Evolutionary conservation across 2,113 vertebrate species (phyloP).

Genomic region (Gorsachius goisagi): DNA sequence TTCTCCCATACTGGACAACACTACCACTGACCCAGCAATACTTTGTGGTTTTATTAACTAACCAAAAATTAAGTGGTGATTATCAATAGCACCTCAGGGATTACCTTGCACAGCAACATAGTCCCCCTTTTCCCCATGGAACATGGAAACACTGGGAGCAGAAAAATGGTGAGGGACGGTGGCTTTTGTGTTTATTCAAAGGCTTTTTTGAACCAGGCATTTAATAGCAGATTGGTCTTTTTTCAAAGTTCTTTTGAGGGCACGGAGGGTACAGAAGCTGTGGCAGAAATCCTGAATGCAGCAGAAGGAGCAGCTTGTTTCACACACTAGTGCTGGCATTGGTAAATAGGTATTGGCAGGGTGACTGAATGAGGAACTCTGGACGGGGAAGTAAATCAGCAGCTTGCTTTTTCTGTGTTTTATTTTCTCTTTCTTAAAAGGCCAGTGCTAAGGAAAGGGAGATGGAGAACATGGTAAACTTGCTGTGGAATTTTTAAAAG

Average conservation of each 20-base stretch:
- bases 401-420: not conserved
- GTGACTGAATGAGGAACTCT: not conserved
- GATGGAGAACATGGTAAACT: not conserved
- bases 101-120: not conserved
- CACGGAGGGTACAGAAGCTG: not conserved
- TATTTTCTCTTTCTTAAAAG: conserved; percentile 18
- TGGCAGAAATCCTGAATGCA: conserved; percentile 41
- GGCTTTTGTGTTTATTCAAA: conserved; percentile 29
- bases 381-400: conserved; percentile 26
- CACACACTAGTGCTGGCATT: conserved; percentile 11
- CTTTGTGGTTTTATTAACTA: not conserved
- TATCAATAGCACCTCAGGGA: not conserved
- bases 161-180: not conserved
- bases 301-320: conserved; percentile 57
- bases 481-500: not conserved
- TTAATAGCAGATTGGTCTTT: conserved; percentile 53
- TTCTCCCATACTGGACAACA: not conserved
- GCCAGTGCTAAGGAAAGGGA: not conserved
- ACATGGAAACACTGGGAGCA: not conserved
- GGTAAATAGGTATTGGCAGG: conserved; percentile 21
- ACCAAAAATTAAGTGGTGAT: not conserved
- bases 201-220: not conserved
- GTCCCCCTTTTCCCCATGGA: not conserved
- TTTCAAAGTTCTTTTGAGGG: conserved; percentile 15
- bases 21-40: not conserved